A percentile compares a stretch with the other conserved stretches of the same genome.
Evolutionary conservation across 2,113 vertebrate species (phyloP).

Genomic region (Australoheros scitulus): DNA sequence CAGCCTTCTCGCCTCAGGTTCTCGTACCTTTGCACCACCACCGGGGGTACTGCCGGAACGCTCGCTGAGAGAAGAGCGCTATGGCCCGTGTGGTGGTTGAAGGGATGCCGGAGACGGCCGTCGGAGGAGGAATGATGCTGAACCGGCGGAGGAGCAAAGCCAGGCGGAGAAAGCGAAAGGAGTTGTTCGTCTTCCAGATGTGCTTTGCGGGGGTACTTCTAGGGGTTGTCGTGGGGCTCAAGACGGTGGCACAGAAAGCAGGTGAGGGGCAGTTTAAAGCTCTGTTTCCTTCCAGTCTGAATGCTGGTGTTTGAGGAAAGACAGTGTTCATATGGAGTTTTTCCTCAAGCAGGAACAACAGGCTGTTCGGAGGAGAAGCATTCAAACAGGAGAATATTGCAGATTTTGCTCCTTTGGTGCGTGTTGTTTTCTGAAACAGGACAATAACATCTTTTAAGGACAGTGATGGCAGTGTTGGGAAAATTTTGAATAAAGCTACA

Average conservation of each 20-base stretch:
- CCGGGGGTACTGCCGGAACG: slow-evolving; percentile 42
- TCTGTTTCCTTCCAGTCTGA: not conserved
- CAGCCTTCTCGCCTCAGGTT: not conserved
- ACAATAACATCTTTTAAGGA: not conserved
- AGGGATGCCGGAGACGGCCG: slow-evolving; percentile 55
- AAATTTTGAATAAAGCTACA: not conserved
- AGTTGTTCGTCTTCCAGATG: slow-evolving; percentile 70
- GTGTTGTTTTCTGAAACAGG: not conserved
- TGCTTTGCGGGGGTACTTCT: slow-evolving; percentile 63
- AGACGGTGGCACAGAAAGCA: slow-evolving; percentile 45
- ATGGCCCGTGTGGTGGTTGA: slow-evolving; percentile 65
- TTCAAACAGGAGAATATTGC: not conserved
- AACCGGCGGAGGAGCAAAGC: slow-evolving; percentile 63
- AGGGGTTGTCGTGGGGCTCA: slow-evolving; percentile 53
- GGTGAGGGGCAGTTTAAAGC: slow-evolving; percentile 48
- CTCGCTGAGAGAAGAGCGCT: slow-evolving; percentile 42
- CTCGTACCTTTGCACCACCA: slow-evolving; percentile 39
- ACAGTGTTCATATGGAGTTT: slow-evolving; percentile 12
- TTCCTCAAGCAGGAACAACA: slow-evolving; percentile 3
- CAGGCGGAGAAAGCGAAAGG: slow-evolving; percentile 71
- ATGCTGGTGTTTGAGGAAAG: not conserved
- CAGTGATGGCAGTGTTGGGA: not conserved
- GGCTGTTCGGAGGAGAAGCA: not conserved
- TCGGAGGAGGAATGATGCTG: slow-evolving; percentile 57
- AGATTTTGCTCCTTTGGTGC: not conserved